phyloP scores from a whole-genome alignment of 2,113 vertebrate species.

The Crotalus tigris region DNA sequence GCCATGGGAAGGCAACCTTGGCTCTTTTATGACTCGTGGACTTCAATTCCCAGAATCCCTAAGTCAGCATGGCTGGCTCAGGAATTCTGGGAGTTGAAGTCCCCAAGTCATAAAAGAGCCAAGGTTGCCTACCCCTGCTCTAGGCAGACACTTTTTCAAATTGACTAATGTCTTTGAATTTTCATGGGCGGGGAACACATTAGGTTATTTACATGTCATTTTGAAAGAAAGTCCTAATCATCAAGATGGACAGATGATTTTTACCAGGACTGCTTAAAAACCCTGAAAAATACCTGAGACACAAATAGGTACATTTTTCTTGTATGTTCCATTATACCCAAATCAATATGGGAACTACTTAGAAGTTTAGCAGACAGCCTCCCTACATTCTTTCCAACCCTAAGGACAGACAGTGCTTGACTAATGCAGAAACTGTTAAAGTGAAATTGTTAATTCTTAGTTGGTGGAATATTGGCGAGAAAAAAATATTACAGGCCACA shows the following conservation, averaged over 20 bases:
- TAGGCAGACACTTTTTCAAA: conserved; percentile 97
- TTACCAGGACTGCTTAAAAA: conserved; percentile 80
- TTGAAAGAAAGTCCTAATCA: conserved; percentile 91
- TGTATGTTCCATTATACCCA: conserved; percentile 73
- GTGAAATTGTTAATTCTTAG: background rate
- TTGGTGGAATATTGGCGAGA: background rate
- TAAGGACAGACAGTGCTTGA: background rate
- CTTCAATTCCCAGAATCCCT: too few species aligned
- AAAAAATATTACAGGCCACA: background rate
- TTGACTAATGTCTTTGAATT: conserved; percentile 99
- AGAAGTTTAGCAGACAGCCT: conserved; percentile 61
- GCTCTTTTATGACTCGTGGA: too few species aligned
- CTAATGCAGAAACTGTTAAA: background rate
- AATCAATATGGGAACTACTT: conserved; percentile 73
- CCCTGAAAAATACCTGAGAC: conserved; percentile 79
- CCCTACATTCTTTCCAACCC: conserved; percentile 41
- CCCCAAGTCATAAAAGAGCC: too few species aligned
- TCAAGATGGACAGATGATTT: conserved; percentile 81
- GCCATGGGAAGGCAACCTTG: too few species aligned
- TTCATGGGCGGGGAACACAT: conserved; percentile 96
- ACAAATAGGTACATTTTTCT: conserved; percentile 75
- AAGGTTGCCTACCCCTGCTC: too few species aligned
- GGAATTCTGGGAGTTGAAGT: conserved; percentile 67
- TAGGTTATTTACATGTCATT: conserved; percentile 99
- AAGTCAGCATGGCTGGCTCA: too few species aligned